These are phyloP conservation scores for Macrotis lagotis DNA, from an alignment of 2,113 vertebrate species.

Conservation along the genomic window DNA sequence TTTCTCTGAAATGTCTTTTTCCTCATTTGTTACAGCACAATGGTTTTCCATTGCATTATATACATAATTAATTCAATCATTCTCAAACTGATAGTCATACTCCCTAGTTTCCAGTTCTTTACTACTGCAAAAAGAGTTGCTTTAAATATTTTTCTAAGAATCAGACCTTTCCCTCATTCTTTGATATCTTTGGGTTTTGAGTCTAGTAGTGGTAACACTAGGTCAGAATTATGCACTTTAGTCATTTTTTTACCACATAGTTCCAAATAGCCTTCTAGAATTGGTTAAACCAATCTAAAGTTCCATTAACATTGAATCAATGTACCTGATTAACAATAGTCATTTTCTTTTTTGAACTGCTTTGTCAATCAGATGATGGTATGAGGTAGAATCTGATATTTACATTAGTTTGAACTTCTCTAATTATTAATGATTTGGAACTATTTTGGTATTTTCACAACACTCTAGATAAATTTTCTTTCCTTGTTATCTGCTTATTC, in stretches of 20 bases:
- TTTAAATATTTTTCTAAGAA: background rate
- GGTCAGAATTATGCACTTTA: background rate
- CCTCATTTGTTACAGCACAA: background rate
- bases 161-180: background rate
- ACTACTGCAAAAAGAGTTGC: background rate
- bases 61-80: background rate
- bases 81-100: background rate
- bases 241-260: background rate
- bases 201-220: background rate
- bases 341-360: background rate
- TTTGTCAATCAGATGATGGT: background rate
- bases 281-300: background rate
- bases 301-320: background rate
- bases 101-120: background rate
- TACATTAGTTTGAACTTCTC: too few species aligned
- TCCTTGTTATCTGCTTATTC: too few species aligned
- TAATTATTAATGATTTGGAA: too few species aligned
- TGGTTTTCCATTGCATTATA: background rate
- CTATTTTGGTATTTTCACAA: too few species aligned
- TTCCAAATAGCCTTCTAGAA: background rate
- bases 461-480: too few species aligned
- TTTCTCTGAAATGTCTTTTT: background rate
- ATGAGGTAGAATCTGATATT: too few species aligned
- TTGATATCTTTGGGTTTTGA: background rate
- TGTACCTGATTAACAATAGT: background rate